Percentiles rank a stretch among this genome's conserved stretches.
Evolutionary conservation across 2,797 vertebrate species (phyloP).

Genomic region (Nannoperca australis): DNA sequence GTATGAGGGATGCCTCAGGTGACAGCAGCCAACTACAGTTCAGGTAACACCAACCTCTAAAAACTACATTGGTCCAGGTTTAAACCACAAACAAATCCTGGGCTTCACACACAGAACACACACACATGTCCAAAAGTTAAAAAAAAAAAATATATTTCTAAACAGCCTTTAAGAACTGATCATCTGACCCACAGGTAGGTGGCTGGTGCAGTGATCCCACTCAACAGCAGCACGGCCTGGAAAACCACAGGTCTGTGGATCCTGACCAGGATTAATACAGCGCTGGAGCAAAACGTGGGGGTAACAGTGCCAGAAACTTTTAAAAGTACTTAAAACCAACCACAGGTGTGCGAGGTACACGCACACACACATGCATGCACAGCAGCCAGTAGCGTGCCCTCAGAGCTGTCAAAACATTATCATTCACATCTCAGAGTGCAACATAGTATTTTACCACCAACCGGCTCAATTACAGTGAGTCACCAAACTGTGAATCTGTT

Average conservation of each 20-base stretch:
- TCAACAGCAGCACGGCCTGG: background rate
- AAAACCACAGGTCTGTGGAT: background rate
- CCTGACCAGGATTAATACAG: background rate
- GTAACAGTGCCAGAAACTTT: constrained; percentile 29
- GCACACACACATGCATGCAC: background rate
- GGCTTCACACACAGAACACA: no score
- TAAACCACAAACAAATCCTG: background rate
- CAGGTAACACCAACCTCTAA: constrained; percentile 46
- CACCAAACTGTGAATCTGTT: background rate
- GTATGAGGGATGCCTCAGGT: constrained; percentile 55
- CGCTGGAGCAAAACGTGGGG: background rate
- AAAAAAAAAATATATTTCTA: background rate
- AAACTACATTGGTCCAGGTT: background rate
- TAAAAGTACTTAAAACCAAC: constrained; percentile 40
- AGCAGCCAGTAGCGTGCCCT: background rate
- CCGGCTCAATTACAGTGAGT: background rate
- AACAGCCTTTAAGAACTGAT: background rate
- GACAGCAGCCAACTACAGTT: constrained; percentile 40
- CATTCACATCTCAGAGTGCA: background rate
- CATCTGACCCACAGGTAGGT: background rate
- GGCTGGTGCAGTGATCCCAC: background rate
- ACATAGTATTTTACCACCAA: background rate
- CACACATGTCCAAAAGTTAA: background rate
- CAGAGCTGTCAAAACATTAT: constrained; percentile 8
- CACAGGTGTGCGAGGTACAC: background rate